A percentile compares a stretch with the other conserved stretches of the same genome.
Conservation (phyloP, 1,140 invertebrate species). For the Papilio aristodemus region DNA sequence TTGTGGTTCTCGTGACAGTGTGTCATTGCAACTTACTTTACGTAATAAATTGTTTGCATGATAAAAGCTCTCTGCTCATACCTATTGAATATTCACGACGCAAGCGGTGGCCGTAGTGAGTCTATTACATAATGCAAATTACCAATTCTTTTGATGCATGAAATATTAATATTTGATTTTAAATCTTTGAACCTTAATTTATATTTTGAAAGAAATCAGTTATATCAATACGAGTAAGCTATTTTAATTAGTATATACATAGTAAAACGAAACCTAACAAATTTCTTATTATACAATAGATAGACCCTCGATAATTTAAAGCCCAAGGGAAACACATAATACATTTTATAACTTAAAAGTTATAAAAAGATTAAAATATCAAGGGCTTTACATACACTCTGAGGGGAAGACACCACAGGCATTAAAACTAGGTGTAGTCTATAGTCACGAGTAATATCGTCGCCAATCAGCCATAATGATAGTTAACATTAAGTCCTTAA, state of each 20-base stretch:
- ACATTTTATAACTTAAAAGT: too few relatives aligned
- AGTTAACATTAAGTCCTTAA: neutral
- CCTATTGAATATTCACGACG: conserved; percentile 13
- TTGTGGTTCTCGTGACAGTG: neutral
- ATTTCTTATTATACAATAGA: too few relatives aligned
- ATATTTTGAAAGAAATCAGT: neutral
- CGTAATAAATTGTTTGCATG: conserved; percentile 16
- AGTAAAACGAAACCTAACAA: too few relatives aligned
- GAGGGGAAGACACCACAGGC: too few relatives aligned
- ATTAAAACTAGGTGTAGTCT: too few relatives aligned
- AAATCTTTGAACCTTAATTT: neutral
- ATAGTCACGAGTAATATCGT: too few relatives aligned
- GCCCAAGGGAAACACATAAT: neutral
- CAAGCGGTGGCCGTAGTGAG: neutral
- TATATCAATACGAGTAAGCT: too few relatives aligned
- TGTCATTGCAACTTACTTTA: neutral
- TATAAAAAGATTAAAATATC: too few relatives aligned
- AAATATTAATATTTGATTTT: neutral
- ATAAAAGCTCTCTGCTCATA: conserved; percentile 1
- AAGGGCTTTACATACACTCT: too few relatives aligned
- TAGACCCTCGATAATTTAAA: too few relatives aligned
- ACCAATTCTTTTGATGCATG: conserved; percentile 14
- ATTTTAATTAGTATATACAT: too few relatives aligned
- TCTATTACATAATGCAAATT: conserved; percentile 6
- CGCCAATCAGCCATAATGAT: neutral